A percentile compares a stretch with the other conserved stretches of the same genome.
phyloP scores from a whole-genome alignment of 2,888 invertebrate genomes.

The Ferrisia virgata region DNA sequence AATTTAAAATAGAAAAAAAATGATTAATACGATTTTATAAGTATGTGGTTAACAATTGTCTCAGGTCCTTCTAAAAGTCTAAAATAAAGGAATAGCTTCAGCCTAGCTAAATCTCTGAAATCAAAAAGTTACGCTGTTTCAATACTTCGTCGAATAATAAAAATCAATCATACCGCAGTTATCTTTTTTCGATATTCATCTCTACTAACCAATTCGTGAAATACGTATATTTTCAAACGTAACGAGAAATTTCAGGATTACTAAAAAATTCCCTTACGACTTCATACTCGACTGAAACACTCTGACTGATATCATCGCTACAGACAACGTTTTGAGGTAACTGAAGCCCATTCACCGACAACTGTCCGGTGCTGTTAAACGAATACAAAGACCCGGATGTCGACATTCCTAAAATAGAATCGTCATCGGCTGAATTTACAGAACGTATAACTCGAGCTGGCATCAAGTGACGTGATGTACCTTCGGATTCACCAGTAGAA shows the following conservation, averaged over 20 bases:
- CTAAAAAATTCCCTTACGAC: not conserved
- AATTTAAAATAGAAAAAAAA: conserved; percentile 34
- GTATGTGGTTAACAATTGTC: conserved; percentile 38
- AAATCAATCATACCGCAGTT: no score
- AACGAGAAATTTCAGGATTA: not conserved
- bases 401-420: conserved; percentile 26
- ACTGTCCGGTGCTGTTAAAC: not conserved
- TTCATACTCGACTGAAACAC: not conserved
- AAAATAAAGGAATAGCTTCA: conserved; percentile 3
- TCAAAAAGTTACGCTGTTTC: not conserved
- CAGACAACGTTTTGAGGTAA: conserved; percentile 5
- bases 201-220: not conserved
- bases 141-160: not conserved
- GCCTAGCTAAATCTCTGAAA: not conserved
- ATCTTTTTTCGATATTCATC: not conserved
- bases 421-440: conserved; percentile 30
- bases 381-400: not conserved
- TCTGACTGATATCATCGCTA: not conserved
- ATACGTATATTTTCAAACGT: not conserved
- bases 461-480: not conserved
- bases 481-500: not conserved
- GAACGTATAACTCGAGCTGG: conserved; percentile 22
- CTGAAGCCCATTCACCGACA: conserved; percentile 22
- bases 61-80: conserved; percentile 1
- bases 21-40: conserved; percentile 29